Evolutionary conservation across 23 tunicate genomes (phyloP).

Genomic region (Diplosoma virens): DNA sequence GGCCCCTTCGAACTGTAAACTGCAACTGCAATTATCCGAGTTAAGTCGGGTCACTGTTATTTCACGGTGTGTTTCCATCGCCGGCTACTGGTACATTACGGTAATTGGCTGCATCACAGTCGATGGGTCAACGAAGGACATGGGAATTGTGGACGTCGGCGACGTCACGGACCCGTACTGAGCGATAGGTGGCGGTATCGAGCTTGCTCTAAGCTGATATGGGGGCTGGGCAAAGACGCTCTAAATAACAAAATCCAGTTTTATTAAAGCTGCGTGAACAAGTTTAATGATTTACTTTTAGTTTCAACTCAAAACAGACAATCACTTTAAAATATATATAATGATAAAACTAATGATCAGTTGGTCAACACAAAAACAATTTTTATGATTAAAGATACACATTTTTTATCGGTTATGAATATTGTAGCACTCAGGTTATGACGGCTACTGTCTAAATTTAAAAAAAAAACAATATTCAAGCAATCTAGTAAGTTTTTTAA

Average conservation of each 20-base stretch:
- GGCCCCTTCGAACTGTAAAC: too few species aligned
- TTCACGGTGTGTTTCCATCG: too few species aligned
- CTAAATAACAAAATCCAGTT: constrained; percentile 41
- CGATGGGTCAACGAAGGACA: constrained; percentile 75
- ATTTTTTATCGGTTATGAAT: neutral
- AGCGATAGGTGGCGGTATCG: constrained; percentile 42
- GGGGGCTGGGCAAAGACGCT: constrained; percentile 53
- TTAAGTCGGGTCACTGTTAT: too few species aligned
- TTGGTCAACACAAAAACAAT: too few species aligned
- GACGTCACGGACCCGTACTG: constrained; percentile 84
- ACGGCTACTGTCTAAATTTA: neutral
- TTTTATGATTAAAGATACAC: neutral
- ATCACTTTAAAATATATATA: too few species aligned
- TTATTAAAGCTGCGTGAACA: too few species aligned
- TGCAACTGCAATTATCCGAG: too few species aligned
- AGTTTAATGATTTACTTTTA: too few species aligned
- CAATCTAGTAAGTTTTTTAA: too few species aligned
- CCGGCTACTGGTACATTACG: constrained; percentile 76
- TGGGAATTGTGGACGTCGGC: constrained; percentile 68
- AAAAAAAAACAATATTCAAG: too few species aligned
- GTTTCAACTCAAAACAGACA: too few species aligned
- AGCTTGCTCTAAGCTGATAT: constrained; percentile 45
- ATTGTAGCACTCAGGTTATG: neutral
- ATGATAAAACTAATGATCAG: too few species aligned
- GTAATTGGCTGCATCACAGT: constrained; percentile 88